These are phyloP conservation scores for Heterodera schachtii DNA, from an alignment of 1,140 invertebrate genomes.

Conservation along the genomic window DNA sequence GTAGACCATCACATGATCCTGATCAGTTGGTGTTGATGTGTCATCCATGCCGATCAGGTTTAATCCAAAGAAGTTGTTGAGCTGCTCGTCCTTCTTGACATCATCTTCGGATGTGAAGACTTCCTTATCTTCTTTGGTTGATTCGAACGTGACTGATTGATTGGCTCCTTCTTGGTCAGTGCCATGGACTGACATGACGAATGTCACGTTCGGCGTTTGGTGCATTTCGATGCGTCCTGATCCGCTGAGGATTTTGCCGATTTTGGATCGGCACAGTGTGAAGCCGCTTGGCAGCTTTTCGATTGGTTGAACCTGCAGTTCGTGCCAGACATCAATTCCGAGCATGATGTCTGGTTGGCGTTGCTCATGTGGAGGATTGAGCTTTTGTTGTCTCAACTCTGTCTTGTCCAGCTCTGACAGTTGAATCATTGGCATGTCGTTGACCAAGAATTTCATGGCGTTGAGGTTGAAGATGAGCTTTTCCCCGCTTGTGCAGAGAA, in stretches of 20 bases:
- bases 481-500: not conserved
- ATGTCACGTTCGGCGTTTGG: not conserved
- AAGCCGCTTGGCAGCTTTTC: constrained; percentile 2
- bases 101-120: not conserved
- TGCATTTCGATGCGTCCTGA: not conserved
- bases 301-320: not conserved
- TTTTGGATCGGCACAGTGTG: not conserved
- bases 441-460: too few species aligned
- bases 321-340: constrained; percentile 6
- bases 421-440: too few species aligned
- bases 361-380: not conserved
- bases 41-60: not conserved
- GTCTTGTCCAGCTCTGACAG: not conserved
- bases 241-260: constrained; percentile 5
- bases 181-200: not conserved
- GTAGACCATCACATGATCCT: not conserved
- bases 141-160: too few species aligned
- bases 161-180: not conserved
- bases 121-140: too few species aligned
- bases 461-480: too few species aligned
- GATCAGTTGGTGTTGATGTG: not conserved
- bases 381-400: not conserved
- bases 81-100: not conserved
- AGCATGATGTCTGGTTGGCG: constrained; percentile 1
- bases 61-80: not conserved